Percentiles rank a stretch among this genome's conserved stretches.
Conservation (phyloP, 2,113 vertebrate genomes). For the Cisticola juncidis region DNA sequence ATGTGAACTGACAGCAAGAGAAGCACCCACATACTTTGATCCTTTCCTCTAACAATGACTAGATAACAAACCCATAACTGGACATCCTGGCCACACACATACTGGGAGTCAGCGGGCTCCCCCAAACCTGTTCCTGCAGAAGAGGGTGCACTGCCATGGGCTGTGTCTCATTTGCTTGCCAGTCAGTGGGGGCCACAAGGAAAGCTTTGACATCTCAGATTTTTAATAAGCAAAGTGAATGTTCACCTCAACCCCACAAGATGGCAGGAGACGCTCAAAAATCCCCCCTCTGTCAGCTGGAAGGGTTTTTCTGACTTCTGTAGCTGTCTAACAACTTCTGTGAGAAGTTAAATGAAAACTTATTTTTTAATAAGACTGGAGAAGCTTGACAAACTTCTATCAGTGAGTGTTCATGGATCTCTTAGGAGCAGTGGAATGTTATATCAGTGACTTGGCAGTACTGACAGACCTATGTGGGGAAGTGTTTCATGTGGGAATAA, state of each 20-base stretch:
- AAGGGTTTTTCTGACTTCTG: neutral
- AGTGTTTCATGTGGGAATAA: conserved; percentile 18
- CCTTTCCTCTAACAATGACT: neutral
- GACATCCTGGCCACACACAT: neutral
- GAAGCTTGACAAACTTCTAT: neutral
- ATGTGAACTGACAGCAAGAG: neutral
- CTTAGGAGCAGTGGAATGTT: neutral
- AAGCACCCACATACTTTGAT: neutral
- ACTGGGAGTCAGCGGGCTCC: neutral
- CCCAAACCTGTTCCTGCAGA: neutral
- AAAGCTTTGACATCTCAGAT: neutral
- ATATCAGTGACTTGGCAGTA: neutral
- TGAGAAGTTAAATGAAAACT: neutral
- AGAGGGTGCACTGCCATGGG: neutral
- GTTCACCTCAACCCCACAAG: conserved; percentile 42
- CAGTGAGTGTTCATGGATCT: neutral
- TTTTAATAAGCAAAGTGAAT: neutral
- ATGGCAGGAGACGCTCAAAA: conserved; percentile 49
- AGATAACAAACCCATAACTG: accelerated
- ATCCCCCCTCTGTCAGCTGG: neutral
- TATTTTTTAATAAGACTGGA: neutral
- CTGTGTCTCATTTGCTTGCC: accelerated
- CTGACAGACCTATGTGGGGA: neutral
- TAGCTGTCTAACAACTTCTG: neutral
- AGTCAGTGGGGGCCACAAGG: no score